These are phyloP conservation scores for Amphiduros pacificus DNA, from an alignment of 2,888 invertebrate genomes.

Conservation along the genomic window DNA sequence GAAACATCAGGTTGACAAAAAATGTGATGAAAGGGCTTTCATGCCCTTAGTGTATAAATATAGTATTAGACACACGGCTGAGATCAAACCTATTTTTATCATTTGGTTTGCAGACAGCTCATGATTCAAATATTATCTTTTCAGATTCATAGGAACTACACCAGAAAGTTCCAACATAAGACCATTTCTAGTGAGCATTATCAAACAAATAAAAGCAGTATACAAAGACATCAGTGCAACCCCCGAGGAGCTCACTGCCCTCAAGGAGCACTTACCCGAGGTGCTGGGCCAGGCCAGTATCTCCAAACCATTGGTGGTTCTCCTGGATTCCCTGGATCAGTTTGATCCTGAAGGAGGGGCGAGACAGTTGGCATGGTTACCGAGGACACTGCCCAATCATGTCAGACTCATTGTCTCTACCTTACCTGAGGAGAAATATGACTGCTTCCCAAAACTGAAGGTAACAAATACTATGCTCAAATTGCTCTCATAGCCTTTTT, in stretches of 20 bases:
- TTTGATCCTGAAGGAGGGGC: conserved; percentile 37
- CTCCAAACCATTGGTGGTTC: conserved; percentile 31
- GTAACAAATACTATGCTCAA: no score
- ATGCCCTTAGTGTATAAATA: no score
- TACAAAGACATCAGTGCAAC: conserved; percentile 25
- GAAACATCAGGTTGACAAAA: no score
- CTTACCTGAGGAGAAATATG: conserved; percentile 38
- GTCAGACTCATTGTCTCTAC: conserved; percentile 44
- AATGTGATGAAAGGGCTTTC: no score
- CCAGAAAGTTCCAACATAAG: conserved; percentile 37
- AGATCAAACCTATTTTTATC: no score
- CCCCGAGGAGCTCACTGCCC: conserved; percentile 5
- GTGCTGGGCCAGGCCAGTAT: conserved; percentile 18
- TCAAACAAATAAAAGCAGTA: conserved; percentile 32
- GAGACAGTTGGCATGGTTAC: conserved; percentile 39
- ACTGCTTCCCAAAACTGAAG: conserved; percentile 33
- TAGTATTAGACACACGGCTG: no score
- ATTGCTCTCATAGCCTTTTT: no score
- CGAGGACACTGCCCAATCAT: conserved; percentile 32
- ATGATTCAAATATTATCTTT: conserved; percentile 12
- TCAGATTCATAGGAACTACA: conserved; percentile 47
- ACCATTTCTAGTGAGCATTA: conserved; percentile 24
- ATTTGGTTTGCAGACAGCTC: no score
- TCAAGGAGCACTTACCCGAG: background rate
- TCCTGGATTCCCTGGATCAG: conserved; percentile 43